phyloP scores from a whole-genome alignment of 2,113 vertebrate species.

The Hypocryptadius cinnamomeus region DNA sequence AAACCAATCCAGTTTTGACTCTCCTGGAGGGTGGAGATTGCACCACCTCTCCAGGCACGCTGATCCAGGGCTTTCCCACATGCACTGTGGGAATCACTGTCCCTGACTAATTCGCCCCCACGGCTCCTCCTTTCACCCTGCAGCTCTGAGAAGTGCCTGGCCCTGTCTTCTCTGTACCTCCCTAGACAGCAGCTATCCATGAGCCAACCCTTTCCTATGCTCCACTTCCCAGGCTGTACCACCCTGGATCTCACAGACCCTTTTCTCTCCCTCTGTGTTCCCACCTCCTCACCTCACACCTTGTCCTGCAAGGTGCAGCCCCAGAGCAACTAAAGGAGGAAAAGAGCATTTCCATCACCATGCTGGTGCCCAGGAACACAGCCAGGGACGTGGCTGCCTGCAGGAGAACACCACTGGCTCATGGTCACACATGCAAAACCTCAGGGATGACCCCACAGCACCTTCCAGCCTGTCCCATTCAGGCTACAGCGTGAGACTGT shows the following conservation, averaged over 20 bases:
- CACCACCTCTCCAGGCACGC: neutral
- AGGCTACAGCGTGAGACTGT: rapidly evolving
- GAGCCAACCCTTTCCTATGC: neutral
- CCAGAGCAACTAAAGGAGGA: neutral
- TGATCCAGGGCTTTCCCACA: neutral
- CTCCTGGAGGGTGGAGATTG: neutral
- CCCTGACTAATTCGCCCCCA: neutral
- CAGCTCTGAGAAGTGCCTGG: neutral
- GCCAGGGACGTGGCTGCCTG: rapidly evolving
- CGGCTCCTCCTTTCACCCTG: neutral
- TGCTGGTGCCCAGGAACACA: neutral
- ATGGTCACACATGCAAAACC: neutral
- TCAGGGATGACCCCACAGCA: neutral
- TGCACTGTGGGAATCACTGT: neutral
- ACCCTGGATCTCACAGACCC: rapidly evolving
- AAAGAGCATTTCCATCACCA: neutral
- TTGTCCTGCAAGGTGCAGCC: rapidly evolving
- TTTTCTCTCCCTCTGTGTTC: neutral
- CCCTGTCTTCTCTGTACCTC: neutral
- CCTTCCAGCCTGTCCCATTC: neutral
- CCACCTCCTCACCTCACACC: neutral
- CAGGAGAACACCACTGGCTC: neutral
- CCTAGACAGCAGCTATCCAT: neutral
- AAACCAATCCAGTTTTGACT: neutral
- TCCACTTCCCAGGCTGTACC: neutral